Conservation (phyloP, 1,140 invertebrate species). For the Diachasmimorpha longicaudata region DNA sequence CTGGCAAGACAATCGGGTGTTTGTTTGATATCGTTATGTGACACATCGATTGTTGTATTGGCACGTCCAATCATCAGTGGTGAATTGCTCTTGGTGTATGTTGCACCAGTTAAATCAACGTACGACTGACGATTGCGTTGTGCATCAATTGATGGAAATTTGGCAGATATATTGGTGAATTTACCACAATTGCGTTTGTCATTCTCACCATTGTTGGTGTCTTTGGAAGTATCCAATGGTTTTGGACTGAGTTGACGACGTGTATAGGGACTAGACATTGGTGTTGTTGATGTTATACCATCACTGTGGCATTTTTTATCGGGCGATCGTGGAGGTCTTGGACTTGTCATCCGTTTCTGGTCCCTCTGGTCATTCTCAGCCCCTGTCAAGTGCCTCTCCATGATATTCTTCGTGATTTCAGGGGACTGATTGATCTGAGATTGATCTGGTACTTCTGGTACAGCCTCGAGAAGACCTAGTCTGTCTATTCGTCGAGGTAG, state of each 20-base stretch:
- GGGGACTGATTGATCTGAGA: constrained; percentile 29
- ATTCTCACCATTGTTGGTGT: not conserved
- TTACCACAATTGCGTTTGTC: not conserved
- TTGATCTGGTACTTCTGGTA: constrained; percentile 53
- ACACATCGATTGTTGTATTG: not conserved
- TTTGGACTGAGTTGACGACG: not conserved
- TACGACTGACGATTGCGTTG: constrained; percentile 23
- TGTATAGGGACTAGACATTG: constrained; percentile 10
- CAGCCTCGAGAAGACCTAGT: constrained; percentile 46
- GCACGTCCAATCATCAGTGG: not conserved
- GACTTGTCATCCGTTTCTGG: constrained; percentile 12
- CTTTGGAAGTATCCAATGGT: not conserved
- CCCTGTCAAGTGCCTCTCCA: constrained; percentile 42
- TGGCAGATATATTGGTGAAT: not conserved
- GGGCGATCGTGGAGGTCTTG: not conserved
- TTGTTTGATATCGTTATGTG: constrained; percentile 5
- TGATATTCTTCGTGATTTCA: constrained; percentile 24
- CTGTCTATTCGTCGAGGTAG: constrained; percentile 44
- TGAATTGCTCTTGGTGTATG: constrained; percentile 26
- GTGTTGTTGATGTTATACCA: not conserved
- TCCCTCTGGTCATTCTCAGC: constrained; percentile 35
- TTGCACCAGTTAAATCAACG: constrained; percentile 29
- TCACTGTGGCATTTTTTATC: not conserved
- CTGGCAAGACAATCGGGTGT: constrained; percentile 35
- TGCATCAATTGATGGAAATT: constrained; percentile 24